Evolutionary conservation across 2,888 invertebrate species (phyloP).

Genomic region (Unio delphinus): DNA sequence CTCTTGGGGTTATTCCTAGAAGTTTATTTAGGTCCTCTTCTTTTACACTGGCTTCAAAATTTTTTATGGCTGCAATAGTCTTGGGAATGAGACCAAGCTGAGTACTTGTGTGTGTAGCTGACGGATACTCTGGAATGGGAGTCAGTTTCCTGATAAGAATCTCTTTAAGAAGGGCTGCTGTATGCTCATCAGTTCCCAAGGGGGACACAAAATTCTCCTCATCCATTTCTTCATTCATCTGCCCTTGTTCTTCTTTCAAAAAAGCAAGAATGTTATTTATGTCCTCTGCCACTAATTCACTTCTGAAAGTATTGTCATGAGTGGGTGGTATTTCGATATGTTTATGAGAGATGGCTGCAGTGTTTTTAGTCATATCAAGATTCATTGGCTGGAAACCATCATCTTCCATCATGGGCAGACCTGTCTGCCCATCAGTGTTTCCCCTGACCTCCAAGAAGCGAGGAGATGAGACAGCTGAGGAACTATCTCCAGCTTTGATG

Average conservation of each 20-base stretch:
- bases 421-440: constrained; percentile 9
- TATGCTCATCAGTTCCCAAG: constrained; percentile 18
- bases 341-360: constrained; percentile 1
- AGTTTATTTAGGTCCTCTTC: constrained; percentile 45
- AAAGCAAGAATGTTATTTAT: not conserved
- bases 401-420: constrained; percentile 39
- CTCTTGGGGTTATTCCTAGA: constrained; percentile 39
- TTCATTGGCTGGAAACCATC: constrained; percentile 61
- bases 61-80: constrained; percentile 50
- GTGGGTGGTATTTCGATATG: no score
- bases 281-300: constrained; percentile 18
- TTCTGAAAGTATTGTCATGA: not conserved
- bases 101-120: constrained; percentile 32
- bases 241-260: constrained; percentile 12
- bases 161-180: constrained; percentile 37
- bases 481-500: constrained; percentile 21
- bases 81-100: constrained; percentile 28
- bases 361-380: constrained; percentile 52
- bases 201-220: constrained; percentile 20
- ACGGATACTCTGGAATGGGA: constrained; percentile 56
- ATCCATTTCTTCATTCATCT: constrained; percentile 23
- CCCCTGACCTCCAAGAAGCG: constrained; percentile 50
- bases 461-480: constrained; percentile 38
- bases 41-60: constrained; percentile 52
- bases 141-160: constrained; percentile 48